phyloP scores from a whole-genome alignment of 1,140 invertebrate genomes.

The Kradibia gibbosae region DNA sequence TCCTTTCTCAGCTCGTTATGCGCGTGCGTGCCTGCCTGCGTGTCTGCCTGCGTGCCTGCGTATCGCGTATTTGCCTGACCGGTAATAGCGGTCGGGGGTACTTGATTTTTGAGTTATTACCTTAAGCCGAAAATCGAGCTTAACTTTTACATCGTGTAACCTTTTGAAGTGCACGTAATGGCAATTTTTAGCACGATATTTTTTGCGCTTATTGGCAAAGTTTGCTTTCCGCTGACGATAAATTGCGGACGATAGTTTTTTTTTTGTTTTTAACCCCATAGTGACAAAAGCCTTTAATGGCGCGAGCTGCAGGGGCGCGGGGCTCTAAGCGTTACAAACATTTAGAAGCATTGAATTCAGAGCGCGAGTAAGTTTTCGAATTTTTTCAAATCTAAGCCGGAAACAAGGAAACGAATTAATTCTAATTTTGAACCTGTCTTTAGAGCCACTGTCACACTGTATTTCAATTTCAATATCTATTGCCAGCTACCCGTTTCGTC shows the following conservation, averaged over 20 bases:
- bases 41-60: not conserved
- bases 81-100: not conserved
- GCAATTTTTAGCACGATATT: not conserved
- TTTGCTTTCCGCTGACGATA: not conserved
- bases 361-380: too few species aligned
- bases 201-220: not conserved
- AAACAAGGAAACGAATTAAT: too few species aligned
- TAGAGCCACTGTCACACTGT: too few species aligned
- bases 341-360: too few species aligned
- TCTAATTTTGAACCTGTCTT: too few species aligned
- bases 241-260: not conserved
- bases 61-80: constrained; percentile 21
- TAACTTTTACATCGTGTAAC: not conserved
- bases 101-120: constrained; percentile 13
- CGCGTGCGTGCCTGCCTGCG: not conserved
- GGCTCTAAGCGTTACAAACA: too few species aligned
- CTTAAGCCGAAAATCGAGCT: not conserved
- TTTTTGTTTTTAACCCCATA: constrained; percentile 1
- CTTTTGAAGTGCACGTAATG: not conserved
- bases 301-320: too few species aligned
- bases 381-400: too few species aligned
- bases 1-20: not conserved
- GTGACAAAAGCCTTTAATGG: not conserved
- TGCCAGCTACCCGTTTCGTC: too few species aligned
- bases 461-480: too few species aligned